Conservation (phyloP, 1,140 invertebrate species). For the Sarcophaga bullata region DNA sequence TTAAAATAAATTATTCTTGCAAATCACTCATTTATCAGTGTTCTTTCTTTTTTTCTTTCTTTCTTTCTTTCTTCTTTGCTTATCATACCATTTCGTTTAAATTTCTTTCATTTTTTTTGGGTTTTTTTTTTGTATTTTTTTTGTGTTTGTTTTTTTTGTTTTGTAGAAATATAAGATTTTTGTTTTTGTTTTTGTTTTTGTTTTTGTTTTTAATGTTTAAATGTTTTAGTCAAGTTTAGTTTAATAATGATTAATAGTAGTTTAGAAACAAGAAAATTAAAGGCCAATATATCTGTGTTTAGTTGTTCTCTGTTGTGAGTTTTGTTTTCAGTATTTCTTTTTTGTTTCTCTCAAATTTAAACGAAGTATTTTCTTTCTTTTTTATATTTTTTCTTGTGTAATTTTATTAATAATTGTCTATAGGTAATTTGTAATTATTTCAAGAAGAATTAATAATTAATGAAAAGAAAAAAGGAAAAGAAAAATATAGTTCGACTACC, state of each 20-base stretch:
- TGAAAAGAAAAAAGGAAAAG: background rate
- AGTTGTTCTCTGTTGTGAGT: too few relatives aligned
- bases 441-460: constrained; percentile 2
- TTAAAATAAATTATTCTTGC: background rate
- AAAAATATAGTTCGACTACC: constrained; percentile 12
- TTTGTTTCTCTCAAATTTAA: constrained; percentile 4
- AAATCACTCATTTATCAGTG: background rate
- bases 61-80: too few relatives aligned
- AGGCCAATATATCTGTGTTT: constrained; percentile 35
- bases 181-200: too few relatives aligned
- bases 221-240: constrained; percentile 1
- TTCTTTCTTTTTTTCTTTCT: background rate
- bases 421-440: background rate
- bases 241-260: constrained; percentile 12
- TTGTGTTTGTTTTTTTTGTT: background rate
- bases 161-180: constrained; percentile 19
- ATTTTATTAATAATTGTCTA: background rate
- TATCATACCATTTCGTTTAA: background rate
- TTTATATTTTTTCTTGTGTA: background rate
- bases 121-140: background rate
- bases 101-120: too few relatives aligned
- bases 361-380: background rate
- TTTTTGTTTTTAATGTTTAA: background rate
- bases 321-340: too few relatives aligned
- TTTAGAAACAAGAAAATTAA: constrained; percentile 30